A percentile compares a stretch with the other conserved stretches of the same genome.
Evolutionary conservation across 2,888 invertebrate species (phyloP).

Genomic region (Ophion costatus): DNA sequence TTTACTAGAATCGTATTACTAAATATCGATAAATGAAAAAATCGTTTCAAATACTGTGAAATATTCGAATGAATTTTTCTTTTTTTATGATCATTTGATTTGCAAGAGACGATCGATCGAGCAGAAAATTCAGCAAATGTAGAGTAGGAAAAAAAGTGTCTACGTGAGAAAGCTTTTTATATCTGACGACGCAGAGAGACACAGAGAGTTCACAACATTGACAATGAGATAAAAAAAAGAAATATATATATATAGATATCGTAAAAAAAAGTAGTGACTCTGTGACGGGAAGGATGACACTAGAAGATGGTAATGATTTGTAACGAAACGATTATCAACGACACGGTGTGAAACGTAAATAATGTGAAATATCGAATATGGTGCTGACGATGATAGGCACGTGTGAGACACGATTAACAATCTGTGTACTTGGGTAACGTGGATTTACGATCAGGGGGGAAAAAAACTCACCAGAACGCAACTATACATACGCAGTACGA

Average conservation of each 20-base stretch:
- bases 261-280: constrained; percentile 39
- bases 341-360: constrained; percentile 21
- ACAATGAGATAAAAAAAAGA: constrained; percentile 49
- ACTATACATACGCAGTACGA: constrained; percentile 38
- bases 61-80: not conserved
- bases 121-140: constrained; percentile 29
- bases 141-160: constrained; percentile 41
- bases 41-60: no score
- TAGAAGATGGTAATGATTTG: constrained; percentile 14
- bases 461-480: constrained; percentile 14
- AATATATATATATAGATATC: constrained; percentile 2
- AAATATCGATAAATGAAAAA: no score
- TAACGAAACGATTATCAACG: constrained; percentile 26
- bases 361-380: constrained; percentile 11
- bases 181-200: constrained; percentile 62
- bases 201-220: constrained; percentile 70
- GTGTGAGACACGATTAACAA: constrained; percentile 40
- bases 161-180: constrained; percentile 56
- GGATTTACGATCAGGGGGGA: not conserved
- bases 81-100: not conserved
- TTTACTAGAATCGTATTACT: no score
- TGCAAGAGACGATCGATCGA: constrained; percentile 52
- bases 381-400: constrained; percentile 42
- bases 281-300: constrained; percentile 39
- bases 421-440: not conserved